Evolutionary conservation across 2,797 vertebrate genomes (phyloP).

Genomic region (Pseudopleuronectes americanus): DNA sequence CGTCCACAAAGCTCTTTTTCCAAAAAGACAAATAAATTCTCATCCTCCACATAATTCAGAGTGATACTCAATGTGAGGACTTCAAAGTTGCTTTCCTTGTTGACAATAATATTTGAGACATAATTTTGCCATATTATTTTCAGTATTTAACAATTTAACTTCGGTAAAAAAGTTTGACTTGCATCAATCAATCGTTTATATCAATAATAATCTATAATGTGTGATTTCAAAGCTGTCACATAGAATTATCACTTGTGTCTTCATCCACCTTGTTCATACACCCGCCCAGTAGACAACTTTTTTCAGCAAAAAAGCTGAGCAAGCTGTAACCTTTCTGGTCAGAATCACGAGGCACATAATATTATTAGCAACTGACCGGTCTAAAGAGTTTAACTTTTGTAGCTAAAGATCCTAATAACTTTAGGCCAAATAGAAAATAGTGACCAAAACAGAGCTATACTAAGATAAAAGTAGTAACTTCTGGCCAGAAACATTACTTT

Average conservation of each 20-base stretch:
- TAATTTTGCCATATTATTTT: neutral
- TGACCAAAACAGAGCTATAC: too few relatives aligned
- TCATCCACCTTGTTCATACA: neutral
- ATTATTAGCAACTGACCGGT: neutral
- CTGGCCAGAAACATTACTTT: too few relatives aligned
- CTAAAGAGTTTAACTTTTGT: neutral
- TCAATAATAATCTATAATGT: too few relatives aligned
- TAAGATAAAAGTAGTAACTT: too few relatives aligned
- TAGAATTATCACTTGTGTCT: too few relatives aligned
- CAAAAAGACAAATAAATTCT: neutral
- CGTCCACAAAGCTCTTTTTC: slow-evolving; percentile 14
- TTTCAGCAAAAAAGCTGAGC: neutral
- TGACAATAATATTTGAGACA: neutral
- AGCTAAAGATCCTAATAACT: neutral
- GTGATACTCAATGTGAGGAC: neutral
- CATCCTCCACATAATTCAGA: neutral
- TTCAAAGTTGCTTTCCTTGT: neutral
- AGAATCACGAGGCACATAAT: neutral
- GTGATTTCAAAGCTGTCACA: too few relatives aligned
- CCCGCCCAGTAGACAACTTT: neutral
- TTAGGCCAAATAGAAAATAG: too few relatives aligned
- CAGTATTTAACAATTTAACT: neutral
- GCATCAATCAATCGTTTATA: too few relatives aligned
- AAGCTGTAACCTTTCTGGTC: neutral
- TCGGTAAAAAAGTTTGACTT: neutral